phyloP scores from a whole-genome alignment of 2,797 vertebrate species.

The Anguilla pacifica region DNA sequence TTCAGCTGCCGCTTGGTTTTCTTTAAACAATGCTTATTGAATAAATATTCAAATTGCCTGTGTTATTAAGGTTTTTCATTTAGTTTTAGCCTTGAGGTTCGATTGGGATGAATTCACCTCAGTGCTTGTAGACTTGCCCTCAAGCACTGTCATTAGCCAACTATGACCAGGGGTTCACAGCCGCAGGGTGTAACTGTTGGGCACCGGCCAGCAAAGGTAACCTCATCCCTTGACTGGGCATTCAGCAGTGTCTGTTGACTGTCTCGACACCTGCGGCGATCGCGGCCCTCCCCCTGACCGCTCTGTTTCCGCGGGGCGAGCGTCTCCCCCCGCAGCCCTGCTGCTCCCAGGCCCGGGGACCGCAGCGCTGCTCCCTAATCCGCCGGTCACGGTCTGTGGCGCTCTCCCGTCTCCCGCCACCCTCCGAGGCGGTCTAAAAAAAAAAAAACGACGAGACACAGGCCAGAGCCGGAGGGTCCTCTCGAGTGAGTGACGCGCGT shows the following conservation, averaged over 20 bases:
- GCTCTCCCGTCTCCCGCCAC: not conserved
- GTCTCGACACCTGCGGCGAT: not conserved
- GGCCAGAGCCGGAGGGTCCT: not conserved
- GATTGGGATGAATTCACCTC: too few relatives aligned
- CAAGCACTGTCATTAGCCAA: too few relatives aligned
- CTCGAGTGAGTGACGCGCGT: not conserved
- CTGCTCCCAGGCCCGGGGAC: not conserved
- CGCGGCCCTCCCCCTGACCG: not conserved
- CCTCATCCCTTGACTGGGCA: not conserved
- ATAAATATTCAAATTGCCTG: too few relatives aligned
- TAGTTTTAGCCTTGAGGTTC: too few relatives aligned
- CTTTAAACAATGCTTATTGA: too few relatives aligned
- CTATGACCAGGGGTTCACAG: too few relatives aligned
- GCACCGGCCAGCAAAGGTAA: too few relatives aligned
- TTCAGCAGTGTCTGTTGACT: not conserved
- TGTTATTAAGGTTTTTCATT: too few relatives aligned
- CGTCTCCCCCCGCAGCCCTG: not conserved
- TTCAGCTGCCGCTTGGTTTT: too few relatives aligned
- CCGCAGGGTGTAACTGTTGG: too few relatives aligned
- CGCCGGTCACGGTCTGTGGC: conserved; percentile 11
- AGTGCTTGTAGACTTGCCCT: too few relatives aligned
- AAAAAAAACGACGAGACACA: not conserved
- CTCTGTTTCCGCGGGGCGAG: not conserved
- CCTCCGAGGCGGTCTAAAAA: not conserved
- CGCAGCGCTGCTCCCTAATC: not conserved